These are phyloP conservation scores for Odocoileus hemionus DNA, from an alignment of 2,113 vertebrate genomes.

Conservation along the genomic window DNA sequence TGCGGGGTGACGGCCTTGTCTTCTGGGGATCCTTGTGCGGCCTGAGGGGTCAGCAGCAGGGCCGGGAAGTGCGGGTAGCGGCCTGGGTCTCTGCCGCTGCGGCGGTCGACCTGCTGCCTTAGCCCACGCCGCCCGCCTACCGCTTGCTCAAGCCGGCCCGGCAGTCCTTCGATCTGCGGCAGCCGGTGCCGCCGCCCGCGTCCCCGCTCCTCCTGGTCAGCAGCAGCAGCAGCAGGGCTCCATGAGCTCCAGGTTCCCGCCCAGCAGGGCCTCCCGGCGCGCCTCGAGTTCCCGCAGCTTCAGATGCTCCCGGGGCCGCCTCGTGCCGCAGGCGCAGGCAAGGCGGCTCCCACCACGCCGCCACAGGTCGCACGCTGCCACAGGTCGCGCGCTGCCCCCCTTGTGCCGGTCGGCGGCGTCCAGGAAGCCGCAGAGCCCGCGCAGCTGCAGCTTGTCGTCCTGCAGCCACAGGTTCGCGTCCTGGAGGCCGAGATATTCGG, in stretches of 20 bases:
- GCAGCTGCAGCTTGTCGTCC: slow-evolving; percentile 94
- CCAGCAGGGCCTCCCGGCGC: slow-evolving; percentile 88
- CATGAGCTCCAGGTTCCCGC: slow-evolving; percentile 93
- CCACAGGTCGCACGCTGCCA: slow-evolving; percentile 95
- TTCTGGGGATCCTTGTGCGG: slow-evolving; percentile 66
- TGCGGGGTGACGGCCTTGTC: slow-evolving; percentile 84
- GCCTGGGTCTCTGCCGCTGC: slow-evolving; percentile 80
- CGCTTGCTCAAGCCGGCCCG: slow-evolving; percentile 92
- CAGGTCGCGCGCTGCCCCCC: slow-evolving; percentile 92
- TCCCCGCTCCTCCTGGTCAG: slow-evolving; percentile 85
- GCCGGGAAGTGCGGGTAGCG: slow-evolving; percentile 85
- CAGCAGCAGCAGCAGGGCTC: slow-evolving; percentile 87
- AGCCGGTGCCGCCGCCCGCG: slow-evolving; percentile 57
- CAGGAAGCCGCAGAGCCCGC: slow-evolving; percentile 96
- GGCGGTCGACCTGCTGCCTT: slow-evolving; percentile 85
- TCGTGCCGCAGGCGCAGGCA: slow-evolving; percentile 93
- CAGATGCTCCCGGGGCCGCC: slow-evolving; percentile 88
- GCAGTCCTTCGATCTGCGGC: slow-evolving; percentile 95
- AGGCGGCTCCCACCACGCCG: slow-evolving; percentile 93
- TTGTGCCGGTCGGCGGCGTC: slow-evolving; percentile 93
- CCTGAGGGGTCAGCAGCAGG: slow-evolving; percentile 57
- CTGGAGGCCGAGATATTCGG: slow-evolving; percentile 94
- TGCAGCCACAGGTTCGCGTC: slow-evolving; percentile 97
- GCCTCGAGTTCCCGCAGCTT: slow-evolving; percentile 94
- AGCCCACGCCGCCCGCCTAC: slow-evolving; percentile 88